These are phyloP conservation scores for Globicephala melas DNA, from an alignment of 2,113 vertebrate species.

Conservation along the genomic window DNA sequence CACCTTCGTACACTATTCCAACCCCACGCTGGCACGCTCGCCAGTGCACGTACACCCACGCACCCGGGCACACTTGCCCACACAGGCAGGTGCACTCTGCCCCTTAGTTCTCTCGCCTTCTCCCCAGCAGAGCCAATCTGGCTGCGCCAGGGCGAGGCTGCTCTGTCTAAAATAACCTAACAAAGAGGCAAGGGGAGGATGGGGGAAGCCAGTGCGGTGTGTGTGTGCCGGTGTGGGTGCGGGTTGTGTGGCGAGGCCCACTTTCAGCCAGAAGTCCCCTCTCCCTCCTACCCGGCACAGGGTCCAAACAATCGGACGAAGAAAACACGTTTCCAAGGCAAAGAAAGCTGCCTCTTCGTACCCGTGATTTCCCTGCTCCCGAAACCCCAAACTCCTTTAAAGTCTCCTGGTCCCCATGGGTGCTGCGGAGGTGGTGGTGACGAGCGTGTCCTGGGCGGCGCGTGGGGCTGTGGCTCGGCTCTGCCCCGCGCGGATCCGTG, in stretches of 20 bases:
- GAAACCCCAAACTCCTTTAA: constrained; percentile 83
- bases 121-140: background rate
- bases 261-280: background rate
- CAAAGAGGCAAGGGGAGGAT: constrained; percentile 52
- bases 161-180: constrained; percentile 56
- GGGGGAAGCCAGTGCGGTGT: background rate
- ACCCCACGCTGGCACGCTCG: background rate
- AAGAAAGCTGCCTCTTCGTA: constrained; percentile 66
- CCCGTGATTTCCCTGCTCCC: constrained; percentile 80
- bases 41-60: background rate
- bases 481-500: background rate
- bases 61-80: constrained; percentile 49
- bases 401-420: constrained; percentile 85
- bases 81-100: constrained; percentile 46
- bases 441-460: constrained; percentile 2
- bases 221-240: background rate
- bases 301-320: background rate
- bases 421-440: constrained; percentile 50
- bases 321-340: constrained; percentile 34
- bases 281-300: constrained; percentile 44
- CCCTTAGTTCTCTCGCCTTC: background rate
- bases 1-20: background rate
- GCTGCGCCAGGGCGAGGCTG: constrained; percentile 65
- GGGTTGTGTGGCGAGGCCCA: background rate
- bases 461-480: constrained; percentile 8